A percentile compares a stretch with the other conserved stretches of the same genome.
These are phyloP conservation scores for Kryptolebias marmoratus DNA, from an alignment of 2,113 vertebrate species.

Conservation along the genomic window DNA sequence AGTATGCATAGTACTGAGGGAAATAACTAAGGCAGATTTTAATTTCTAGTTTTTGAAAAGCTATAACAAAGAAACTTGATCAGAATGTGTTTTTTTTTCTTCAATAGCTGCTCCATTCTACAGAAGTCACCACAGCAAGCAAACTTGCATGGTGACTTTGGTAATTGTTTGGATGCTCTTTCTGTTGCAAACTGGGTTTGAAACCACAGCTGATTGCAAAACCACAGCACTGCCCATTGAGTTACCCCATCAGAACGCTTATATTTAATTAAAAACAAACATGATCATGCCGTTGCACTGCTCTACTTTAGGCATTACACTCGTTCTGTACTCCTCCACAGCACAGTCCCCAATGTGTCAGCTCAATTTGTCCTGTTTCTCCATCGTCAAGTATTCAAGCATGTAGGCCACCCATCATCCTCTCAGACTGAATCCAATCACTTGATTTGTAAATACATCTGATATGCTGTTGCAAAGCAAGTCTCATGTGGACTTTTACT, in stretches of 20 bases:
- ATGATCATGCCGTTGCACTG: neutral
- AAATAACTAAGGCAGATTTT: too few species aligned
- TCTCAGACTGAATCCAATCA: conserved; percentile 17
- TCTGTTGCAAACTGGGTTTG: too few species aligned
- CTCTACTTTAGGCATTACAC: conserved; percentile 6
- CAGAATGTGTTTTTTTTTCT: too few species aligned
- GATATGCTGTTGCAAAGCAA: neutral
- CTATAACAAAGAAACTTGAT: too few species aligned
- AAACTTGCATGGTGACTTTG: too few species aligned
- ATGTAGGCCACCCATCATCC: neutral
- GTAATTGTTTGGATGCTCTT: too few species aligned
- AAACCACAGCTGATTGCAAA: too few species aligned
- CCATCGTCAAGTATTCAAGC: neutral
- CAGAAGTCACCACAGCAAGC: too few species aligned
- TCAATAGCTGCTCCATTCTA: too few species aligned
- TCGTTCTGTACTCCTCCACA: neutral
- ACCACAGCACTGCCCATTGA: too few species aligned
- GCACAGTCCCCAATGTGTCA: conserved; percentile 6
- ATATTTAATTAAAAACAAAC: neutral
- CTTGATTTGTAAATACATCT: conserved; percentile 4
- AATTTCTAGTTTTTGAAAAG: too few species aligned
- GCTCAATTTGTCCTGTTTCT: neutral
- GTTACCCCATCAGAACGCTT: neutral
- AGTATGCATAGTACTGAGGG: too few species aligned
- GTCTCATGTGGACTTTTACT: neutral